Evolutionary conservation across 2,888 invertebrate species (phyloP).

Genomic region (Plebejus melissa): DNA sequence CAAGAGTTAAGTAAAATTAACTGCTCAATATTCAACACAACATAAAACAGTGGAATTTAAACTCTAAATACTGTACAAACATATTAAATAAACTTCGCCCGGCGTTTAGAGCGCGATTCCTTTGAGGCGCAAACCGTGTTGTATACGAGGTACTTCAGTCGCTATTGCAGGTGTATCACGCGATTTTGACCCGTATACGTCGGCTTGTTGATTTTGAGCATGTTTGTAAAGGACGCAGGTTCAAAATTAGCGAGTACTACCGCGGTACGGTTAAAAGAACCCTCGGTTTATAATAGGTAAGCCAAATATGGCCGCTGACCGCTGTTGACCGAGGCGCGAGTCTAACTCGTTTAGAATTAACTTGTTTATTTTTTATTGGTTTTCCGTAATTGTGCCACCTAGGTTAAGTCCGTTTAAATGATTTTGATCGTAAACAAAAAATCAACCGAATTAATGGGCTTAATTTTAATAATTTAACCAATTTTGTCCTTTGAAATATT

Average conservation of each 20-base stretch:
- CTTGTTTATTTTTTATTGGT: slow-evolving; percentile 26
- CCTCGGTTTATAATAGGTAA: slow-evolving; percentile 47
- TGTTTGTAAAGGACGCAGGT: slow-evolving; percentile 65
- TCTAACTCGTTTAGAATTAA: slow-evolving; percentile 35
- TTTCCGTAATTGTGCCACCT: slow-evolving; percentile 26
- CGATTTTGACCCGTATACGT: slow-evolving; percentile 45
- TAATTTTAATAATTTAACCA: too few species aligned
- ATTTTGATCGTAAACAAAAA: not conserved
- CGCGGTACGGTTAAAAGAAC: slow-evolving; percentile 60
- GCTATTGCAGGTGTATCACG: slow-evolving; percentile 24
- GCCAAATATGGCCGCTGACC: slow-evolving; percentile 44
- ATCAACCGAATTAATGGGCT: not conserved
- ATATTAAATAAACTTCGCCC: slow-evolving; percentile 49
- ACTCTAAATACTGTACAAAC: slow-evolving; percentile 58
- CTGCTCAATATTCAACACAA: slow-evolving; percentile 41
- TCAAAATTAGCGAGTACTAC: slow-evolving; percentile 71
- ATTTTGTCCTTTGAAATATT: too few species aligned
- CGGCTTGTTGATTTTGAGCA: slow-evolving; percentile 53
- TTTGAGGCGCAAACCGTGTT: slow-evolving; percentile 23
- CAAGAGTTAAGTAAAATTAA: slow-evolving; percentile 43
- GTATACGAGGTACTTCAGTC: slow-evolving; percentile 9
- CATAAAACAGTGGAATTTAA: slow-evolving; percentile 56
- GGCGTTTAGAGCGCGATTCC: slow-evolving; percentile 41
- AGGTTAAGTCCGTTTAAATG: not conserved
- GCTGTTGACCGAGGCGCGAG: slow-evolving; percentile 33